Conservation (phyloP, 1,140 invertebrate genomes). For the Goniozus legneri region DNA sequence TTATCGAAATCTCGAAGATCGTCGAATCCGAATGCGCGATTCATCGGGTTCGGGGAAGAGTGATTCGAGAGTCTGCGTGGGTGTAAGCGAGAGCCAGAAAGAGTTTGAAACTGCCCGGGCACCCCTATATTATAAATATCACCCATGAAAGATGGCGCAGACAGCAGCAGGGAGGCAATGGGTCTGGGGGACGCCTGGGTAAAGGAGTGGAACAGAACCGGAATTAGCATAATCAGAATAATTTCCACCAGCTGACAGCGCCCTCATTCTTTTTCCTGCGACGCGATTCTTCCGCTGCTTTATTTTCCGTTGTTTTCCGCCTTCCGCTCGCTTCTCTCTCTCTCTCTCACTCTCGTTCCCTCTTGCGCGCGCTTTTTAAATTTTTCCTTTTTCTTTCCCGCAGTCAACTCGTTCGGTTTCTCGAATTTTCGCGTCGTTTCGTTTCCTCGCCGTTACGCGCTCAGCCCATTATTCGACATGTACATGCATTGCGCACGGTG, state of each 20-base stretch:
- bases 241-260: constrained; percentile 58
- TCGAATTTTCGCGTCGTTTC: too few species aligned
- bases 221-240: constrained; percentile 60
- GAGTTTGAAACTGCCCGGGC: constrained; percentile 54
- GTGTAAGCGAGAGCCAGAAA: constrained; percentile 40
- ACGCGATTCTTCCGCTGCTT: constrained; percentile 50
- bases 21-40: constrained; percentile 15
- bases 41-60: constrained; percentile 7
- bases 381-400: constrained; percentile 19
- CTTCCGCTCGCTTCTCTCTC: constrained; percentile 27
- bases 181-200: constrained; percentile 44
- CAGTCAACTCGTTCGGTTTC: too few species aligned
- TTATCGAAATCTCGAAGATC: constrained; percentile 30
- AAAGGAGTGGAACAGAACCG: constrained; percentile 57
- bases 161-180: constrained; percentile 49
- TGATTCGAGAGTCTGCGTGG: constrained; percentile 12
- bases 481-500: constrained; percentile 26
- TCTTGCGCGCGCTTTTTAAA: not conserved
- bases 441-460: too few species aligned
- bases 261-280: constrained; percentile 54
- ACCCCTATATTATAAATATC: constrained; percentile 57
- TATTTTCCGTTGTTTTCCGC: constrained; percentile 52
- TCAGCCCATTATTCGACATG: constrained; percentile 22
- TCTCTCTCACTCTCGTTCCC: constrained; percentile 1
- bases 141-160: constrained; percentile 55